These are phyloP conservation scores for Pollachius pollachius DNA, from an alignment of 2,113 vertebrate genomes.

Conservation along the genomic window DNA sequence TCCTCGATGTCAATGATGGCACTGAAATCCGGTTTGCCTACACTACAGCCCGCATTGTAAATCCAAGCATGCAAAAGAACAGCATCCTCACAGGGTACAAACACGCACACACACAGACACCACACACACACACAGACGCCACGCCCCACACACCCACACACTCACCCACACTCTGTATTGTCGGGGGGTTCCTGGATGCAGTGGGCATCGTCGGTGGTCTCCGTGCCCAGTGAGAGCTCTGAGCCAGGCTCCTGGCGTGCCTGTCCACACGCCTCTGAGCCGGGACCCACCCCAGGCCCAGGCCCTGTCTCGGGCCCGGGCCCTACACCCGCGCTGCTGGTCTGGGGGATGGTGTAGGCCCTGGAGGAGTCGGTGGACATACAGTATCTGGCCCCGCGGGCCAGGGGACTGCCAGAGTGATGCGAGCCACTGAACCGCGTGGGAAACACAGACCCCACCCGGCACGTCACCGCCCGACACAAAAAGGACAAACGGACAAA, in stretches of 20 bases:
- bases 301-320: slow-evolving; percentile 34
- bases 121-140: neutral
- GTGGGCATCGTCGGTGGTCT: slow-evolving; percentile 79
- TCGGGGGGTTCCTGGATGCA: slow-evolving; percentile 81
- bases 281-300: slow-evolving; percentile 58
- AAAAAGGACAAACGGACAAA: slow-evolving; percentile 10
- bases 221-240: slow-evolving; percentile 81
- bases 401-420: slow-evolving; percentile 87
- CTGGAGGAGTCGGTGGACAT: slow-evolving; percentile 88
- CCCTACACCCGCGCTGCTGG: slow-evolving; percentile 71
- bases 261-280: slow-evolving; percentile 79
- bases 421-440: slow-evolving; percentile 82
- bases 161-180: slow-evolving; percentile 85
- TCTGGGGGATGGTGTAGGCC: slow-evolving; percentile 88
- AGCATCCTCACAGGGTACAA: neutral
- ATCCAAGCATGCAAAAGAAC: too few species aligned
- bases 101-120: slow-evolving; percentile 1
- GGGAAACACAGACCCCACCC: slow-evolving; percentile 40
- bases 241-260: slow-evolving; percentile 74
- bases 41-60: too few species aligned
- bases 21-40: too few species aligned
- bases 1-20: too few species aligned
- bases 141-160: slow-evolving; percentile 36
- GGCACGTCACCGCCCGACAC: slow-evolving; percentile 29
- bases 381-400: slow-evolving; percentile 81